Base-by-base conservation (phyloP, 2,797 vertebrate species). In the Harpagifer antarcticus region DNA sequence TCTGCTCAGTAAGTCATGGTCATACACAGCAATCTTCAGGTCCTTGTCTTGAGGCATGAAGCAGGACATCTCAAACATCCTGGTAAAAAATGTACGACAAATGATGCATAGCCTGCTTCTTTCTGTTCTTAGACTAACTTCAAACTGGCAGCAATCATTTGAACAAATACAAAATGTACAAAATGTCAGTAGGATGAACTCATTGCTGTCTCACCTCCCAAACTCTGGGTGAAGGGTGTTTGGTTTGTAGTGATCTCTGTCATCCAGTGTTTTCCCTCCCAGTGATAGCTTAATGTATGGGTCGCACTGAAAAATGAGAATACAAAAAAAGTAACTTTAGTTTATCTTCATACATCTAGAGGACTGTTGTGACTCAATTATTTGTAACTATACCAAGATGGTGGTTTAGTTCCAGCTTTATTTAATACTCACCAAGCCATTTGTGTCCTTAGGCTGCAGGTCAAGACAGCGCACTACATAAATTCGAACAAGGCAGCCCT, bases 41-140 rank as follows among this genome's bases (percentile, higher is more conserved):
- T 99, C 98, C 89, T 99, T 99, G 80, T 99, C 98, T 92, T 98
- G 97, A 82, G 98, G 98, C 79, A 99, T 91, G 91, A 97, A 98
- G 94, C 98, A 99, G 76, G 93, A 97, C 80, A 98, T 80, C 89
- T 99, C 98, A 83, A 98, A 99, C 96, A 98, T 96, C 92, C 98
- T 99, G 73, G 8, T 86, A 78, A 71, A 89, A 83, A 68, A 85
- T 11, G 15, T 1, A 76, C 40, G 3, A 68, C 8, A 55, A n/a
- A 2, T 48, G 1, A 19, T 12, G 1, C 55, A 4, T 68, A 7
- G 44, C 10, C 19, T 68, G 3, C 4, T 69, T 16, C 23, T 48
- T 53, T 33, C 14, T 23, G 3, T 48, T 48, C 12, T 14, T 15
- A 17, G 2, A 40, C 2, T 52, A 58, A 44, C 27, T 23, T 45